Percentiles rank a stretch among this genome's conserved stretches.
Evolutionary conservation across 2,797 vertebrate species (phyloP).

Genomic region (Dipus sagitta): DNA sequence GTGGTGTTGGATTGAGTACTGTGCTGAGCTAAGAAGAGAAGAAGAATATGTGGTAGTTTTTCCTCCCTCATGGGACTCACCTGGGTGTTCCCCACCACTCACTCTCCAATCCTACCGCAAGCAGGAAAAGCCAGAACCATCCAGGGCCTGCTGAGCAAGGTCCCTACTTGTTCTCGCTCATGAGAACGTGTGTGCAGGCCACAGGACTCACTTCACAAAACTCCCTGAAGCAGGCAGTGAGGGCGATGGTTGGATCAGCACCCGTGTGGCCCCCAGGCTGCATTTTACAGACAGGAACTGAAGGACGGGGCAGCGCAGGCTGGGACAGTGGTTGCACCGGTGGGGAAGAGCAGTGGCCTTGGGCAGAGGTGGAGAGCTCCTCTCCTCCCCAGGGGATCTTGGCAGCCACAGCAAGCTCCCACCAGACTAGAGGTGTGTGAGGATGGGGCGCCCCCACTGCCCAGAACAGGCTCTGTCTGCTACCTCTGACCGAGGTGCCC

Average conservation of each 20-base stretch:
- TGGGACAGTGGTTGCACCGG: rapidly evolving
- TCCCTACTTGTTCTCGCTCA: constrained; percentile 4
- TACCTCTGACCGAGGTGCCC: neutral
- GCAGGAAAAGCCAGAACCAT: constrained; percentile 7
- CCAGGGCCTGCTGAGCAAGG: constrained; percentile 27
- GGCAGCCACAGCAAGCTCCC: neutral
- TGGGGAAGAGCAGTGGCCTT: neutral
- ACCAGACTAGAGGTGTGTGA: neutral
- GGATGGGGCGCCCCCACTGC: neutral
- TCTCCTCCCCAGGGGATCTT: no score
- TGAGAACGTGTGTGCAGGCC: neutral
- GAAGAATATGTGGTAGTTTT: neutral
- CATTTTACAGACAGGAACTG: neutral
- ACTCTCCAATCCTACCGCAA: no score
- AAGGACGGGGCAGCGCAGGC: neutral
- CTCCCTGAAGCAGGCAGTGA: neutral
- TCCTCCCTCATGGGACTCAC: neutral
- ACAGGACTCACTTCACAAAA: neutral
- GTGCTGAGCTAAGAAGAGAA: neutral
- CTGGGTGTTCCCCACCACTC: neutral
- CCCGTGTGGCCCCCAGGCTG: neutral
- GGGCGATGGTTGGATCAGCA: neutral
- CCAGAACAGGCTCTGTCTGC: neutral
- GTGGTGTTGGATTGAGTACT: neutral
- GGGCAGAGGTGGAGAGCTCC: neutral